A percentile compares a stretch with the other conserved stretches of the same genome.
phyloP scores from a whole-genome alignment of 2,797 vertebrate genomes.

The Tachyglossus aculeatus region DNA sequence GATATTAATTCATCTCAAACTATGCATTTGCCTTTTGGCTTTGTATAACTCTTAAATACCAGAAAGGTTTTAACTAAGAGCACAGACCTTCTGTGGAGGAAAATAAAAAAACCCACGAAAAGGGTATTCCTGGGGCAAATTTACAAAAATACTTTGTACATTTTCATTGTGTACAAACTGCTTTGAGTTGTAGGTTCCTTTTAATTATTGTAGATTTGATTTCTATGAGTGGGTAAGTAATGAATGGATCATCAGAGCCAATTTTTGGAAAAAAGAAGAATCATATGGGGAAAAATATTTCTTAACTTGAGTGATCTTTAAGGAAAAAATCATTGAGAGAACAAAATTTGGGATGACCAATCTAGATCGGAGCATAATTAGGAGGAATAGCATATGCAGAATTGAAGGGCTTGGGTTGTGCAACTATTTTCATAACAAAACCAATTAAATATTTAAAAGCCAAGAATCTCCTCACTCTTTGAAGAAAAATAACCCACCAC shows the following conservation, averaged over 20 bases:
- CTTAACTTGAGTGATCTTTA: slow-evolving; percentile 77
- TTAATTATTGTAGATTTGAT: slow-evolving; percentile 72
- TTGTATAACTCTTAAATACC: slow-evolving; percentile 59
- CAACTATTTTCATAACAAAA: slow-evolving; percentile 72
- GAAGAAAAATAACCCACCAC: slow-evolving; percentile 78
- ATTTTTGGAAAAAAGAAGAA: slow-evolving; percentile 77
- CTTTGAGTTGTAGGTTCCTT: slow-evolving; percentile 67
- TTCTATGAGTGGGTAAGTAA: slow-evolving; percentile 81
- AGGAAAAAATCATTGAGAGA: slow-evolving; percentile 82
- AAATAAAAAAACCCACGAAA: slow-evolving; percentile 50
- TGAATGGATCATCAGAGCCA: slow-evolving; percentile 74
- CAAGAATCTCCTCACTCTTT: slow-evolving; percentile 70
- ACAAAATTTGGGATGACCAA: slow-evolving; percentile 77
- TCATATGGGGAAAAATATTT: slow-evolving; percentile 78
- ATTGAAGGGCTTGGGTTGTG: slow-evolving; percentile 70
- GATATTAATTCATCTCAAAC: slow-evolving; percentile 30
- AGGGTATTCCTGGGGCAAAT: slow-evolving; percentile 57
- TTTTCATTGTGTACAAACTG: slow-evolving; percentile 69
- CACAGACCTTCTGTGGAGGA: slow-evolving; percentile 48
- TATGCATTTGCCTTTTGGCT: slow-evolving; percentile 68
- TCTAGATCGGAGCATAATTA: slow-evolving; percentile 79
- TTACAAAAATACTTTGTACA: slow-evolving; percentile 65
- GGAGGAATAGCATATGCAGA: slow-evolving; percentile 69
- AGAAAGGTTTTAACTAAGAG: slow-evolving; percentile 12
- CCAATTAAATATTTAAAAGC: slow-evolving; percentile 86